Evolutionary conservation across 2,888 invertebrate genomes (phyloP).

Genomic region (Lutraria lutraria): DNA sequence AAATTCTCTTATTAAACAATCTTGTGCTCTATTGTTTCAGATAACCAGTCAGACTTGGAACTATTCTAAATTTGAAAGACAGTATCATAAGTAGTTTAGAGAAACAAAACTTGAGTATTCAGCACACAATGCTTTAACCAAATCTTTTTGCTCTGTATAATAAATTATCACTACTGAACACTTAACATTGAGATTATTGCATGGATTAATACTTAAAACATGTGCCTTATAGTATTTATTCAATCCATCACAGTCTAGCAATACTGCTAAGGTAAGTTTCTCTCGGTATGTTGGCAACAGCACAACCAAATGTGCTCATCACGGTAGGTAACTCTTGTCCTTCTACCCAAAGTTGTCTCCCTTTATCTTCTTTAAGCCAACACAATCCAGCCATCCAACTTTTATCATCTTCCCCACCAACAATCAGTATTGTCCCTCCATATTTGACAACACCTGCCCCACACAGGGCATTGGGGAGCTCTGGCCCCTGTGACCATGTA

Average conservation of each 20-base stretch:
- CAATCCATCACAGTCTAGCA: not conserved
- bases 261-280: slow-evolving; percentile 59
- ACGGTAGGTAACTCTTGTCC: slow-evolving; percentile 85
- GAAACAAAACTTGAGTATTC: no score
- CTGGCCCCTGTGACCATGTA: slow-evolving; percentile 83
- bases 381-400: slow-evolving; percentile 86
- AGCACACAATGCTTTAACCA: no score
- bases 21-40: no score
- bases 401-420: slow-evolving; percentile 86
- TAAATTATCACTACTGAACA: no score
- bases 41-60: no score
- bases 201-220: not conserved
- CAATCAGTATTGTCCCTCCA: slow-evolving; percentile 83
- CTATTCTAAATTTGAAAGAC: no score
- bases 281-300: slow-evolving; percentile 84
- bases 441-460: slow-evolving; percentile 85
- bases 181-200: no score
- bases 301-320: slow-evolving; percentile 86
- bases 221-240: not conserved
- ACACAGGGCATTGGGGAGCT: slow-evolving; percentile 85
- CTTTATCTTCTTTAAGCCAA: slow-evolving; percentile 80
- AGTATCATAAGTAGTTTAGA: no score
- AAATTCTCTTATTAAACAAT: no score
- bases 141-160: no score
- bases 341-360: slow-evolving; percentile 83